These are phyloP conservation scores for Equus quagga DNA, from an alignment of 2,113 vertebrate genomes.

Conservation along the genomic window DNA sequence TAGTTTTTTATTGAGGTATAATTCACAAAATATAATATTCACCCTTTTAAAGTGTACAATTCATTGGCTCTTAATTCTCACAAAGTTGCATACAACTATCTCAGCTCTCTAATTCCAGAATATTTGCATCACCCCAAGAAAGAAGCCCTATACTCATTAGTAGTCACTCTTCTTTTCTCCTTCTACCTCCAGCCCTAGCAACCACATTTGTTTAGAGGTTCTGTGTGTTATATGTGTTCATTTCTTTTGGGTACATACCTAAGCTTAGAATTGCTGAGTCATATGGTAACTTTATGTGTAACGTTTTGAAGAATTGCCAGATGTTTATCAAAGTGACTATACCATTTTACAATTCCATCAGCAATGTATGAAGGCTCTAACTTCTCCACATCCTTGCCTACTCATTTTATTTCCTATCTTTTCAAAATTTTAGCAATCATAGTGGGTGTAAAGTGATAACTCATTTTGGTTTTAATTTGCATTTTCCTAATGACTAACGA, in stretches of 20 bases:
- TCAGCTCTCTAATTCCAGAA: not conserved
- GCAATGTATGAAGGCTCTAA: not conserved
- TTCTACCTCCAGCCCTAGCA: accelerated
- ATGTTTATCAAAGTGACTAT: not conserved
- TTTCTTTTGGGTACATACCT: not conserved
- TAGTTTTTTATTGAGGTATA: not conserved
- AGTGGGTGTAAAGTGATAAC: not conserved
- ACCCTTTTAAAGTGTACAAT: not conserved
- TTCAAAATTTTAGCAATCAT: not conserved
- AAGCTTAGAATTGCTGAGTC: not conserved
- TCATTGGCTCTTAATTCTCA: not conserved
- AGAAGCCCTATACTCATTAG: not conserved
- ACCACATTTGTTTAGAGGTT: not conserved
- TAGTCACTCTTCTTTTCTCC: not conserved
- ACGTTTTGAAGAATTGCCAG: not conserved
- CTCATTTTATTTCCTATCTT: not conserved
- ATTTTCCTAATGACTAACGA: not conserved
- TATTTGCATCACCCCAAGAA: accelerated
- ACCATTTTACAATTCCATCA: not conserved
- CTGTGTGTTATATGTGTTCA: not conserved
- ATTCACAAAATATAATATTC: not conserved
- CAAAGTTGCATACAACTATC: not conserved
- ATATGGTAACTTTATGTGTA: not conserved
- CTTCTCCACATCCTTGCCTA: not conserved
- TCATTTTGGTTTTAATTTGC: not conserved